These are phyloP conservation scores for Drosophila prostipennis DNA, from an alignment of 2,888 invertebrate genomes.

Conservation along the genomic window DNA sequence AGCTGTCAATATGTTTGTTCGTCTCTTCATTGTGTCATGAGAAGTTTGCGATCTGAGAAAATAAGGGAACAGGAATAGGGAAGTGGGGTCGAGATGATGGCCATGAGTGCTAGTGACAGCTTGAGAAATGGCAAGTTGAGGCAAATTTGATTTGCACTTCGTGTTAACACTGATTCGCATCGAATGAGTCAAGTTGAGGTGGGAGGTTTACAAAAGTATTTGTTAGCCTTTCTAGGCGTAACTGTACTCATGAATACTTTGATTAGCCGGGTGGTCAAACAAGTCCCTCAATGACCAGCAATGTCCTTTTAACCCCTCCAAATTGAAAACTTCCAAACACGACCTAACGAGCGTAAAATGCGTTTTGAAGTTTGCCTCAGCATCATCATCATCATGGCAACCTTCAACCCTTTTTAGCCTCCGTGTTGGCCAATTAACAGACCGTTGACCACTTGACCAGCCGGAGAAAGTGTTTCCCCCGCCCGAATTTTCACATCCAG, in stretches of 20 bases:
- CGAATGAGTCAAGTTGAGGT: slow-evolving; percentile 22
- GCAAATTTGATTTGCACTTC: slow-evolving; percentile 55
- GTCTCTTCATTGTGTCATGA: slow-evolving; percentile 63
- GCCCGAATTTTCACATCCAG: background rate
- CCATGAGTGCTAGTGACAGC: slow-evolving; percentile 65
- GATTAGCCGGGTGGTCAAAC: slow-evolving; percentile 22
- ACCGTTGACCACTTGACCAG: slow-evolving; percentile 62
- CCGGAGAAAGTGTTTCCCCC: slow-evolving; percentile 35
- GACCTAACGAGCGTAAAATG: slow-evolving; percentile 74
- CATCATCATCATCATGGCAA: slow-evolving; percentile 44
- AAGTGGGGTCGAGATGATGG: slow-evolving; percentile 14
- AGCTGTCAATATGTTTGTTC: slow-evolving; percentile 78
- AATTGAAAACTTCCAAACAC: slow-evolving; percentile 46
- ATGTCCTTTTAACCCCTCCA: slow-evolving; percentile 25
- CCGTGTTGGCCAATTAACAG: slow-evolving; percentile 69
- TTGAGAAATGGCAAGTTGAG: slow-evolving; percentile 60
- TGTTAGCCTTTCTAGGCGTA: background rate
- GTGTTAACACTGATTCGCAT: slow-evolving; percentile 43
- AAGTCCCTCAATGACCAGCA: slow-evolving; percentile 40
- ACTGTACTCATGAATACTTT: slow-evolving; percentile 40
- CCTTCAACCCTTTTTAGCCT: slow-evolving; percentile 46
- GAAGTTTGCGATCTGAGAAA: slow-evolving; percentile 20
- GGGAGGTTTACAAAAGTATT: background rate
- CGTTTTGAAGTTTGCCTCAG: slow-evolving; percentile 64
- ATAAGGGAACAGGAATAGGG: background rate